Evolutionary conservation across 2,113 vertebrate genomes (phyloP), one percentile per base, ranked within the genome.

Genomic region (Myotis yumanensis): DNA sequence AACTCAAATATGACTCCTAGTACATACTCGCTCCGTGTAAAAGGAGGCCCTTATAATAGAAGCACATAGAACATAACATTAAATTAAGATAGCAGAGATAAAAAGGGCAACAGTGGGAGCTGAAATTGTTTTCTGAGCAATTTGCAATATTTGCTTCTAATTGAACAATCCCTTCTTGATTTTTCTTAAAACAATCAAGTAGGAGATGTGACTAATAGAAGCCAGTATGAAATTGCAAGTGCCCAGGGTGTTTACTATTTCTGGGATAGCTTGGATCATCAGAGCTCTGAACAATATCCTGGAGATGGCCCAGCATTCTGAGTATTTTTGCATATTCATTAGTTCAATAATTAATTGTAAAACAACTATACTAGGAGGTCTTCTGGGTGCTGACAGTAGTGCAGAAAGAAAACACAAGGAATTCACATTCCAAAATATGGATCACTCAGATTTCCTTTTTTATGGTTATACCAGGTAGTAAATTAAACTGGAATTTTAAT

Each of bases 291-390:
- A 62, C 11, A 81, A 35, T 79, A 64, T 81, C 89, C 84, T 12
- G 51, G 54, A 89, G 20, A 69, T 25, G 35, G 23, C 2, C 62
- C 11, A 54, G 14, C 9, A 69, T 81, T 86, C 25, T 86, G 72
- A 86, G 62, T 64, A 62, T 8, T 69, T 94, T 92, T 90, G 11
- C 51, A 89, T 89, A 84, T 64, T 92, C 48, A 57, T 90, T 86
- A 90, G n/a, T 68, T 85, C n/a, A 85, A 23, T 22, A 88, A 77
- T 54, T 64, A 75, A 82, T 40, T 79, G 28, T 75, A 89, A 68
- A 30, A 4, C 48, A 95, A 54, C 9, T 86, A 8, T 32, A 22
- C 7, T 25, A 46, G 28, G 28, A 68, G 43, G 15, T 66, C 73
- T 77, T 64, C 54, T 52, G 35, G 1, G 23, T 86, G 12, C 62